These are phyloP conservation scores for Lypha dubia DNA, from an alignment of 2,888 invertebrate genomes.

Conservation along the genomic window DNA sequence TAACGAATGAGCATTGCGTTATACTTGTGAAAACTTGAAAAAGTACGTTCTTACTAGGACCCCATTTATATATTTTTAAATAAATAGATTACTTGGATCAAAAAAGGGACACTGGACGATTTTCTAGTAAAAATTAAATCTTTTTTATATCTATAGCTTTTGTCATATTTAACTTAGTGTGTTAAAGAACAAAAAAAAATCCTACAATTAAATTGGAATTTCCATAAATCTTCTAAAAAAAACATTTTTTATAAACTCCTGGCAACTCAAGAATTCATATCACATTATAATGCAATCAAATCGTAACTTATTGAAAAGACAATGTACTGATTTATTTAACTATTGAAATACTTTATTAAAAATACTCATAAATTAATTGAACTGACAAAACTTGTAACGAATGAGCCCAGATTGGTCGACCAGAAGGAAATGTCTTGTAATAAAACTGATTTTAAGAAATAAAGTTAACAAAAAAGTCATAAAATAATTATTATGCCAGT, in stretches of 20 bases:
- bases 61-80: no score
- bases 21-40: no score
- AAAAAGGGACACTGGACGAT: no score
- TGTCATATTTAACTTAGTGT: no score
- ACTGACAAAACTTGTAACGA: not conserved
- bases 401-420: not conserved
- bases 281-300: slow-evolving; percentile 28
- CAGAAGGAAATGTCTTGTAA: slow-evolving; percentile 30
- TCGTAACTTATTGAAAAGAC: slow-evolving; percentile 49
- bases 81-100: no score
- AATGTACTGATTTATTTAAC: slow-evolving; percentile 66
- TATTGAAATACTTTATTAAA: slow-evolving; percentile 58
- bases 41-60: no score
- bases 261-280: not conserved
- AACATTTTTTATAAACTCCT: not conserved
- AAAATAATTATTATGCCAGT: slow-evolving; percentile 63
- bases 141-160: no score
- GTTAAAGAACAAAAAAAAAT: not conserved
- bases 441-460: slow-evolving; percentile 30
- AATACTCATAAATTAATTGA: slow-evolving; percentile 43
- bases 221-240: not conserved
- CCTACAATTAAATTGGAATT: not conserved
- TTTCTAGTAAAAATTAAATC: no score
- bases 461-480: slow-evolving; percentile 10
- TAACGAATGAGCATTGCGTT: no score